Base-by-base conservation (phyloP, 2,888 invertebrate species). In the Tethea ocularis region DNA sequence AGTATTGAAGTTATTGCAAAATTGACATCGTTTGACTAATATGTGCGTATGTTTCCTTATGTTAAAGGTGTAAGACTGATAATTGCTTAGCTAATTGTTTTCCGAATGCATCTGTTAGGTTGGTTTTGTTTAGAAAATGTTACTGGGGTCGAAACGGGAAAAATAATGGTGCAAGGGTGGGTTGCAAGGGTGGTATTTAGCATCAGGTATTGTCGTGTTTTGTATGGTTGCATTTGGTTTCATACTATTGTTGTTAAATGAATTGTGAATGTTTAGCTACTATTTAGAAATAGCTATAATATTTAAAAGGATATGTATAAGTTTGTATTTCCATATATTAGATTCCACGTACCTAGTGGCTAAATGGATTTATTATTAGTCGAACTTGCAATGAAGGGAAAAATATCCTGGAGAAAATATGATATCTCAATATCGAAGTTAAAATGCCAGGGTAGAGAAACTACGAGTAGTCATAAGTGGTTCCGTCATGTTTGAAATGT, bases 1-100 rank as follows among this genome's bases (percentile, higher is more conserved):
- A 65, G 86, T 84, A 84, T 65, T 63, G 66, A 67, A 62, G 66
- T 66, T n/a, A 64, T 64, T 66, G 70, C 72, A 72, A 72, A 74
- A 69, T 41, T 57, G 46, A 20, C 8, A 7, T 20, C 8, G 8
- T 46, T 20, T 10, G 10, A 20, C 10, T 46, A 20, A 20, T 10
- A 8, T 46, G 51, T 8, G 6, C 56, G 52, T 41, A 26, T 51
- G 41, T 56, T 26, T 38, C 26, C 56, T 36, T 80, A 74, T 66
- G 55, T 57, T 64, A 69, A 60, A 62, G 66, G 56, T 26, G 60
- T 77, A 79, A 74, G 73, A 80, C 33, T 33, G 36, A 54, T 54
- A 54, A 54, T 54, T 54, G 33, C 17, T n/a, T 33, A 15, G 20
- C 26, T 20, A 20, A 54, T 33, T 54, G 54, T 33, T 33, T 54